Base-by-base conservation (phyloP, 2,113 vertebrate species). In the Sula dactylatra region DNA sequence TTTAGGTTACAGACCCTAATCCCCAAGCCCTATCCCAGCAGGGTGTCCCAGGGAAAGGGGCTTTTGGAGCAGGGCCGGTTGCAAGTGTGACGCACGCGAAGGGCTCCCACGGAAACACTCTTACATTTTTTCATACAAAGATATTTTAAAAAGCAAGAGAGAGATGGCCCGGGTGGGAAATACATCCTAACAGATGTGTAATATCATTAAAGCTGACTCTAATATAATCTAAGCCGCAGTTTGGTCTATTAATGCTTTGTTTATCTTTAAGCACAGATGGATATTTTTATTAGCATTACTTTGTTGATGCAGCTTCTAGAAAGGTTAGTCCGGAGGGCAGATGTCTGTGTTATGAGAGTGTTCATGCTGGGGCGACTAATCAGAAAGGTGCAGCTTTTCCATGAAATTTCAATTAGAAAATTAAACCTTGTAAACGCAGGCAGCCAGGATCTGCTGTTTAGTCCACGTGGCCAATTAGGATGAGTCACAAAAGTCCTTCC, bases 221-320 rank as follows among this genome's bases (percentile, higher is more conserved):
- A 93, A 97, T 96, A 98, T 96, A 97, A 97, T 96, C 95, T 97
- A 98, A 98, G 95, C 88, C 73, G 21, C 95, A 91, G 97, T 93
- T 98, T 98, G 97, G 97, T 97, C 83, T 98, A 98, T 98, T 98
- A 98, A 98, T 98, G 97, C 96, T 98, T 98, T 98, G 97, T 98
- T 98, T 98, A 98, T 98, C 97, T 98, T 98, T 96, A 97, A 98
- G 97, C 98, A 97, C 97, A 98, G 98, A 98, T 98, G 98, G 98
- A 97, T 98, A 98, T 98, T 98, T 98, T 98, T 98, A 98, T 98
- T 98, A 98, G 97, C 97, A 97, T 98, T 97, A 97, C 98, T 98
- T 96, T 98, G 98, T 98, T 98, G 98, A 98, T 98, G 96, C 97
- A 96, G 97, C 92, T 97, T 97, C 95, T 95, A 95, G 94, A 97